Evolutionary conservation across 1,140 invertebrate genomes (phyloP).

Genomic region (Parapsyche elsis): DNA sequence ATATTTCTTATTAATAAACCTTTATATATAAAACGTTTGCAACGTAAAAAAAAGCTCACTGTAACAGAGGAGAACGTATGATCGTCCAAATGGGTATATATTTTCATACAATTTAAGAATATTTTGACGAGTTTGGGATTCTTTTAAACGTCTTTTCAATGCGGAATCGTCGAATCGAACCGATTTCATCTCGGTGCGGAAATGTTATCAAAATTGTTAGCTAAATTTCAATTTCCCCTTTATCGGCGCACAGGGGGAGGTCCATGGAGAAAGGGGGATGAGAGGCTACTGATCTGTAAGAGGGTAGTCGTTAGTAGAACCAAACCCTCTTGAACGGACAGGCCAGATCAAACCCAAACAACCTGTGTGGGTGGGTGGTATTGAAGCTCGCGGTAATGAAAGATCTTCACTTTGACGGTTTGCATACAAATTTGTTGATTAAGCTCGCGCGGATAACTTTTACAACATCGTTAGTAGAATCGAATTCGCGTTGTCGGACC

Average conservation of each 20-base stretch:
- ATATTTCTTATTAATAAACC: too few species aligned
- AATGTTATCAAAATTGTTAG: slow-evolving; percentile 10
- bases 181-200: background rate
- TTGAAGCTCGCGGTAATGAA: slow-evolving; percentile 3
- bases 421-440: slow-evolving; percentile 34
- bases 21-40: too few species aligned
- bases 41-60: too few species aligned
- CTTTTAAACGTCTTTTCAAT: background rate
- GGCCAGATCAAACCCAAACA: background rate
- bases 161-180: background rate
- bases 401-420: slow-evolving; percentile 21
- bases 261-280: background rate
- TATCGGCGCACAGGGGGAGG: background rate
- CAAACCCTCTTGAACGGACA: background rate
- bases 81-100: too few species aligned
- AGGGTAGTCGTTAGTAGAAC: background rate
- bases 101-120: too few species aligned
- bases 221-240: slow-evolving; percentile 20
- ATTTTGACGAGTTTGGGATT: too few species aligned
- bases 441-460: background rate
- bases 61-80: too few species aligned
- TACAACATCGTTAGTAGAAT: slow-evolving; percentile 21
- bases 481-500: background rate
- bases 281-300: background rate
- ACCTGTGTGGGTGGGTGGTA: slow-evolving; percentile 12